These are phyloP conservation scores for Diploptera punctata DNA, from an alignment of 2,888 invertebrate species.

Conservation along the genomic window DNA sequence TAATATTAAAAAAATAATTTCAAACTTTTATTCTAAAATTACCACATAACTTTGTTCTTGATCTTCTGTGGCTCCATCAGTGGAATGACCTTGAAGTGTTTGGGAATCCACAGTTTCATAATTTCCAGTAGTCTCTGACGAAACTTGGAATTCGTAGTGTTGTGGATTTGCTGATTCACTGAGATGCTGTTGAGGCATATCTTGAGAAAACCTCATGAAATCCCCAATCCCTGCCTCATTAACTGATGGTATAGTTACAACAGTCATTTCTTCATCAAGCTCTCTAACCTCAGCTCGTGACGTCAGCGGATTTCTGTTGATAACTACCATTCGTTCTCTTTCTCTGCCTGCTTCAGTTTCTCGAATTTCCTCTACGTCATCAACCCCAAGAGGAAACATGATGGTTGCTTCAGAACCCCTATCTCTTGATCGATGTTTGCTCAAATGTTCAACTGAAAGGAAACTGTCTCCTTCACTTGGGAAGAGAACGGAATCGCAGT, in stretches of 20 bases:
- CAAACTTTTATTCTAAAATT: slow-evolving; percentile 18
- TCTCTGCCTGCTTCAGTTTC: neutral
- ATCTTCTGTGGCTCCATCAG: neutral
- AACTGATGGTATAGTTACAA: neutral
- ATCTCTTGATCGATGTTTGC: neutral
- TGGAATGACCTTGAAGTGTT: neutral
- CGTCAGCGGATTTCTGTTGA: neutral
- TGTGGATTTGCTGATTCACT: no score
- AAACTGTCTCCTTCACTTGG: neutral
- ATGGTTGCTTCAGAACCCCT: slow-evolving; percentile 1
- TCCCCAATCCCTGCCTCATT: neutral
- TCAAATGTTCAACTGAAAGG: neutral
- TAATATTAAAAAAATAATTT: no score
- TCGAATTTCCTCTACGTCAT: neutral
- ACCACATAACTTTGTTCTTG: slow-evolving; percentile 10
- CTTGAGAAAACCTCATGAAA: neutral
- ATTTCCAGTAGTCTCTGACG: neutral
- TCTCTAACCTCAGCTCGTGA: neutral
- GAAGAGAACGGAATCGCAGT: slow-evolving; percentile 5
- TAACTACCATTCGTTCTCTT: neutral
- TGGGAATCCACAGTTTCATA: neutral
- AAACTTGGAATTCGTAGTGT: neutral
- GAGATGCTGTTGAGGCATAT: neutral
- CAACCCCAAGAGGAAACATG: neutral
- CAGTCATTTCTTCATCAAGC: neutral